phyloP scores from a whole-genome alignment of 1,140 invertebrate genomes.

The Drosophila grimshawi region DNA sequence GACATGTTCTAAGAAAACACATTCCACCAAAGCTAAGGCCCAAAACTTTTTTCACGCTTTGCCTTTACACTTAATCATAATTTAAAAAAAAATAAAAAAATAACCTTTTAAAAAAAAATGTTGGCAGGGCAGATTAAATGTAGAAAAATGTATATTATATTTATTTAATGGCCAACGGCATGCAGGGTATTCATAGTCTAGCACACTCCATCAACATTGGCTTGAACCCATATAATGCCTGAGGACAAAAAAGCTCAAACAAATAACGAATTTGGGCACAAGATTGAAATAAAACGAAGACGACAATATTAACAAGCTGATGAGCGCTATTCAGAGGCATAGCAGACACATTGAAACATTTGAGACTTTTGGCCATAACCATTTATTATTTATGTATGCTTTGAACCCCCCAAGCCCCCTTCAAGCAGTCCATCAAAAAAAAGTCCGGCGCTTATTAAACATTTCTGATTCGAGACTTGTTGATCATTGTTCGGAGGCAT shows the following conservation, averaged over 20 bases:
- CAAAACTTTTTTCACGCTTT: constrained; percentile 26
- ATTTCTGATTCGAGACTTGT: constrained; percentile 44
- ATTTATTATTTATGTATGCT: constrained; percentile 20
- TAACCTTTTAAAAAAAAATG: not conserved
- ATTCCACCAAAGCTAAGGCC: constrained; percentile 15
- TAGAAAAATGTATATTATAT: too few species aligned
- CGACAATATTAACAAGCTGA: constrained; percentile 51
- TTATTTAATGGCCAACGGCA: not conserved
- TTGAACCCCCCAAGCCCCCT: constrained; percentile 3
- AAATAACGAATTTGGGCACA: constrained; percentile 31
- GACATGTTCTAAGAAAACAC: constrained; percentile 42
- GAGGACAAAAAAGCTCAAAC: constrained; percentile 28
- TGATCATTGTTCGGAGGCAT: constrained; percentile 34
- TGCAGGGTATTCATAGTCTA: not conserved
- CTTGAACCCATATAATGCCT: constrained; percentile 27
- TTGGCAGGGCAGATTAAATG: not conserved
- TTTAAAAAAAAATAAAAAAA: not conserved
- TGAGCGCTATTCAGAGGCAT: constrained; percentile 40
- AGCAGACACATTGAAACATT: constrained; percentile 28
- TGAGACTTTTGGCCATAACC: constrained; percentile 21
- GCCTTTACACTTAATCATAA: constrained; percentile 17
- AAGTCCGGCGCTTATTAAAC: constrained; percentile 53
- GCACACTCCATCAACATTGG: constrained; percentile 1
- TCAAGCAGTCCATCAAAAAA: constrained; percentile 33
- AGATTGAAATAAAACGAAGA: constrained; percentile 16